Evolutionary conservation across 2,113 vertebrate species (phyloP), one percentile per base, ranked within the genome.

Genomic region (Acinonyx jubatus): DNA sequence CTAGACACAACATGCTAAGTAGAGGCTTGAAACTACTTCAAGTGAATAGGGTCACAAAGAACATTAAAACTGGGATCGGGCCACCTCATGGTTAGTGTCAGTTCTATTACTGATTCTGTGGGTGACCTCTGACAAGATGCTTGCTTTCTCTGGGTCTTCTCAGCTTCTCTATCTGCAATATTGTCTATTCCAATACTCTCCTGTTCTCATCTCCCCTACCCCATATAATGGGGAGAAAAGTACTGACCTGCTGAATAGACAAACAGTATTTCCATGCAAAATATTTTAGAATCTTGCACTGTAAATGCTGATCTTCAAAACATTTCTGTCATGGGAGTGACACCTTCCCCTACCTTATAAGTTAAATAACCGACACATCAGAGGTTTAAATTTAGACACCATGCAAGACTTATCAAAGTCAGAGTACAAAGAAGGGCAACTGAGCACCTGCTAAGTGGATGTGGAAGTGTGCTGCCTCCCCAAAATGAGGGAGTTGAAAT

Each of bases 301-400:
- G 65, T 23, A 50, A 66, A 86, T 65, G 23, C 1, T 92, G 29
- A 68, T 71, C 25, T 16, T 93, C 38, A 76, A 87, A 90, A 80
- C 23, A 48, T 65, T 81, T 95, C 86, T 91, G 27, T 86, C 48
- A 74, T 45, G 13, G 79, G 11, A 80, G 19, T 38, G 41, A 79
- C 81, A 55, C 15, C 7, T 83, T 13, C 27, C 27, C 10, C 11
- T 63, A 55, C 8, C 41, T 68, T 87, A 83, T 12, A 93, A 96
- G 68, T 74, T 95, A 92, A 97, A 79, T 93, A 85, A 81, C 5
- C 2, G 21, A 89, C 18, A 68, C 16, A 36, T 12, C 45, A 4
- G n/a, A 95, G 89, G 63, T 80, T 89, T 96, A 89, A 52, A 90
- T 85, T 84, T 84, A 91, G 80, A 91, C 69, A n/a, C n/a, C 79